Evolutionary conservation across 2,113 vertebrate genomes (phyloP).

Genomic region (Calyptommatus sinebrachiatus): DNA sequence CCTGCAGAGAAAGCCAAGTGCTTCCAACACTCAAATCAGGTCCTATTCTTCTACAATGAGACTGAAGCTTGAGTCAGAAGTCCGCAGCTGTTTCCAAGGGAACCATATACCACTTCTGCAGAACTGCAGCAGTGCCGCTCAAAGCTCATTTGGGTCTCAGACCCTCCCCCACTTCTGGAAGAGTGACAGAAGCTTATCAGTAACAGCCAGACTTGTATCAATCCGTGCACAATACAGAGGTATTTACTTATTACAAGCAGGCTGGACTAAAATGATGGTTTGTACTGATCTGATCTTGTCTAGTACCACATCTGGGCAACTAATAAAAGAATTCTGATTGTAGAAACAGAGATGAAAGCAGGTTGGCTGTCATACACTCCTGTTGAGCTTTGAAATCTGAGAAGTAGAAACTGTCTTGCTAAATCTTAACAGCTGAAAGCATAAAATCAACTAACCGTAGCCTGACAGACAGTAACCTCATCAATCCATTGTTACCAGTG

Average conservation of each 20-base stretch:
- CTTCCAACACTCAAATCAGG: constrained; percentile 23
- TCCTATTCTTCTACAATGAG: constrained; percentile 3
- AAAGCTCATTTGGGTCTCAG: constrained; percentile 37
- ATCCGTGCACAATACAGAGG: not conserved
- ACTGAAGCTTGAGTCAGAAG: constrained; percentile 24
- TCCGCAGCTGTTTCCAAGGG: constrained; percentile 46
- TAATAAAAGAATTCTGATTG: not conserved
- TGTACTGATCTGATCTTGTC: constrained; percentile 14
- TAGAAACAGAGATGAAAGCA: constrained; percentile 22
- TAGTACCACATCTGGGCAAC: not conserved
- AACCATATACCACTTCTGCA: constrained; percentile 36
- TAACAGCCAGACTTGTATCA: constrained; percentile 50
- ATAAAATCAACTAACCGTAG: not conserved
- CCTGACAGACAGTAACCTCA: not conserved
- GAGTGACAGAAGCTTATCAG: constrained; percentile 56
- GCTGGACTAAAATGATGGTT: constrained; percentile 22
- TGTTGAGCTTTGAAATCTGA: not conserved
- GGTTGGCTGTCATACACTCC: constrained; percentile 16
- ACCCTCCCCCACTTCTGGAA: constrained; percentile 17
- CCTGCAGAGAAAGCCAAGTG: constrained; percentile 25
- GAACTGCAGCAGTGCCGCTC: constrained; percentile 25
- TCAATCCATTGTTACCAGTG: not conserved
- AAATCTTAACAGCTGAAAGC: not conserved
- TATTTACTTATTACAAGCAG: constrained; percentile 44
- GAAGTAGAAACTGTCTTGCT: not conserved